Base-by-base conservation (phyloP, 2,888 invertebrate genomes). In the Stenoptilia bipunctidactyla region DNA sequence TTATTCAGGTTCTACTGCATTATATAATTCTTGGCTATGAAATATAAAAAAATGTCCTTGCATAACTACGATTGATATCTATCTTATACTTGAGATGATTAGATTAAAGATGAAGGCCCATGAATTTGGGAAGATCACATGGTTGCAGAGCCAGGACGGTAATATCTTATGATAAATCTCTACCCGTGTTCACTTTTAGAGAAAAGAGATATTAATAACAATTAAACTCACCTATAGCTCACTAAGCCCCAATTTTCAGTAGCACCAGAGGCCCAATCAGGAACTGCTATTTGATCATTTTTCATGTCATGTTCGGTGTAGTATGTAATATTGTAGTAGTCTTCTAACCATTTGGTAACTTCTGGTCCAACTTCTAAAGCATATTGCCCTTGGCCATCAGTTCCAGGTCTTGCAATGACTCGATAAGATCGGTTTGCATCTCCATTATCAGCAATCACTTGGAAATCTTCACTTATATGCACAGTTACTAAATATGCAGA, bases 401-500 rank as follows among this genome's bases (percentile, higher is more conserved):
- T 74, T 13, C 60, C 67, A 1, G 77, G 72, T 46, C 83, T 64
- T 1, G 76, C 80, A 1, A 82, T 54, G 36, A 83, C 73, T 8
- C 80, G 69, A 41, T 83, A 83, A 0, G 79, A 58, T 13, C 53
- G 58, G 0, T 34, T 45, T 0, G 27, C 1, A 37, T 75, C 53
- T 1, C 63, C 51, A 42, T 77, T 72, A 6, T 74, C 64, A 10
- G 82, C 80, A 12, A 83, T 72, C 0, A 69, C 68, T 1, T 45
- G 54, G 33, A 80, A 83, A 15, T 73, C 70, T 44, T 79, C 77
- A 39, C 80, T 80, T 10, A 83, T 72, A 39, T 83, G 83, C 58
- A 96, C 89, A 0, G 94, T 94, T 1, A 96, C 87, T 33, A 96
- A 71, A 57, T 97, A 97, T 0, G 94, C 92, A 2, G 93, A 91